Evolutionary conservation across 1,140 invertebrate species (phyloP).

Genomic region (Drosophila murphyi): DNA sequence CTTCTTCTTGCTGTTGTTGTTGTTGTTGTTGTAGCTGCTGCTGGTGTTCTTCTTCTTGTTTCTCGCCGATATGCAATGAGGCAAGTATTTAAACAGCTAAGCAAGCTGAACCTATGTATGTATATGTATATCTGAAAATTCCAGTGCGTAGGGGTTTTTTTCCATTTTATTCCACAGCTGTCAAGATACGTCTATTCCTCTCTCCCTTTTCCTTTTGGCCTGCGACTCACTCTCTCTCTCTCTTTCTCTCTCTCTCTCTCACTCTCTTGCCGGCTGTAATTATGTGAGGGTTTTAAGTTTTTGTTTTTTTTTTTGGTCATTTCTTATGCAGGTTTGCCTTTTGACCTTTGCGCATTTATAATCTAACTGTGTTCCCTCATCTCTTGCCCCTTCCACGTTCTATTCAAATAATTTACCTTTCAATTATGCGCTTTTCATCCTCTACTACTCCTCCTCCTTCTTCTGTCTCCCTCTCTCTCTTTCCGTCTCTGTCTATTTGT

Average conservation of each 20-base stretch:
- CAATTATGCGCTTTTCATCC: conserved; percentile 56
- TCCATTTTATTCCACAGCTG: conserved; percentile 58
- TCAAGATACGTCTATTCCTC: conserved; percentile 44
- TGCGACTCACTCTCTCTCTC: background rate
- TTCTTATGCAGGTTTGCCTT: conserved; percentile 40
- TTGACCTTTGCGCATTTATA: conserved; percentile 76
- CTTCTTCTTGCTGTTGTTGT: background rate
- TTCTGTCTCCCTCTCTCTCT: background rate
- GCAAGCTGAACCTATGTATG: conserved; percentile 46
- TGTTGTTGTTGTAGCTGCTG: background rate
- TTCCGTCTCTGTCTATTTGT: conserved; percentile 23
- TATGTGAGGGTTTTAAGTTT: conserved; percentile 51
- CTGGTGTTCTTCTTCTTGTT: conserved; percentile 5
- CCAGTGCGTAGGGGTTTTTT: conserved; percentile 71
- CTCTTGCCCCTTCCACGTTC: background rate
- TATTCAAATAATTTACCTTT: conserved; percentile 53
- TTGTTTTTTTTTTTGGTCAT: conserved; percentile 25
- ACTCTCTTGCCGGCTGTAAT: conserved; percentile 57
- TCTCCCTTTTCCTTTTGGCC: background rate
- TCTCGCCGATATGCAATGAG: conserved; percentile 13
- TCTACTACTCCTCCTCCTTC: background rate
- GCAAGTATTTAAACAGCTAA: conserved; percentile 72
- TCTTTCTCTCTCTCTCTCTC: background rate
- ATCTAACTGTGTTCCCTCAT: conserved; percentile 15
- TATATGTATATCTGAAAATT: conserved; percentile 38